Base-by-base conservation (phyloP, 2,113 vertebrate genomes). In the Sinocyclocheilus rhinocerous region DNA sequence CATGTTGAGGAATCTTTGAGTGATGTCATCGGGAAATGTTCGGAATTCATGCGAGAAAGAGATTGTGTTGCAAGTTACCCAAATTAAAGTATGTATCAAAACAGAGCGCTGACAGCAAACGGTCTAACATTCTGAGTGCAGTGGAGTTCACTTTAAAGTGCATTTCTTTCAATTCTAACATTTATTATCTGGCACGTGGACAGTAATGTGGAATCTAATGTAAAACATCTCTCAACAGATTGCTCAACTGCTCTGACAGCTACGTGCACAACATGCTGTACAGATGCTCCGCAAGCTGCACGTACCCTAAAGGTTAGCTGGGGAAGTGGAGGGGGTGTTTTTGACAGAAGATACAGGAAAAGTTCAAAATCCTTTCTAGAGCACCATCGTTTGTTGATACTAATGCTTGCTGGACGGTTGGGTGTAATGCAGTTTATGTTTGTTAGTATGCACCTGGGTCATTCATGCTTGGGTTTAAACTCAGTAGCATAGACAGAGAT, bases 1-100 rank as follows among this genome's bases (percentile, higher is more conserved):
- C 90, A 85, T 88, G 90, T 88, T 24, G n/a, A 89, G 87, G 90
- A 91, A 91, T 91, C 83, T 39, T 20, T 72, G 63, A 57, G 82
- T 88, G 88, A 89, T 70, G 72, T 91, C 76, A 86, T 88, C 61
- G 36, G 15, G 65, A 83, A 87, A 87, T 80, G 76, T 89, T 15
- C 65, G 73, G 84, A 89, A 86, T 87, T 73, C 80, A 77, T 69
- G 36, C 13, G 33, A 42, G 82, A 29, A 52, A 55, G 82, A 87
- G 89, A 91, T 93, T 73, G 69, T 82, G 87, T 91, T 86, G 77
- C 85, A 84, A 75, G 7, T 88, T 77, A 79, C 84, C 86, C 29
- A 69, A 63, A 79, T 61, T 15, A 26, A 15, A 29, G 65, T 15
- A 69, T 18, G 52, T 18, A 55, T 76, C 45, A 76, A 76, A 76